Evolutionary conservation across 2,797 vertebrate species (phyloP).

Genomic region (Cichlasoma orientale): DNA sequence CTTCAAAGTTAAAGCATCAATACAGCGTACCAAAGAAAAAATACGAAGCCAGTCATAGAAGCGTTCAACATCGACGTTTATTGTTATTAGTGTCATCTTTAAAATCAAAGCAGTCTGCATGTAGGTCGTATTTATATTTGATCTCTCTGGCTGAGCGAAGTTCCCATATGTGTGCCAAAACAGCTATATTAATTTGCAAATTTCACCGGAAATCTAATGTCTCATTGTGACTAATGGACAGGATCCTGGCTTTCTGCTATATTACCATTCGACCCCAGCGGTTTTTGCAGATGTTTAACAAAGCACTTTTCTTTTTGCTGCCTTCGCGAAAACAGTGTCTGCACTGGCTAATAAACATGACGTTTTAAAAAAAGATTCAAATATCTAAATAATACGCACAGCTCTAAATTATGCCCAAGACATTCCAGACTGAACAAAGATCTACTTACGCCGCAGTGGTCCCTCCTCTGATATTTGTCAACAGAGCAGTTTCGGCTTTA

Average conservation of each 20-base stretch:
- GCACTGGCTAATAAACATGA: rapidly evolving
- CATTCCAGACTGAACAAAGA: slow-evolving; percentile 56
- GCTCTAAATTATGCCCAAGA: neutral
- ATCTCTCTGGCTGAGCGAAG: too few relatives aligned
- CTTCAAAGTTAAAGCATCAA: slow-evolving; percentile 30
- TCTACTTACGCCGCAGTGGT: slow-evolving; percentile 70
- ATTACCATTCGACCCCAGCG: slow-evolving; percentile 51
- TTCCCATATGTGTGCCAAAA: neutral
- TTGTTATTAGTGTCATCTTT: neutral
- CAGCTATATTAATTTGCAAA: slow-evolving; percentile 1
- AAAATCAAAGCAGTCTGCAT: neutral
- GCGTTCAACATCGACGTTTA: neutral
- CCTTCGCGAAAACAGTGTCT: neutral
- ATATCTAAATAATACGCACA: neutral
- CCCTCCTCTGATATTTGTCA: slow-evolving; percentile 75
- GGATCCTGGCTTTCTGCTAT: slow-evolving; percentile 3
- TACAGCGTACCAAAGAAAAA: neutral
- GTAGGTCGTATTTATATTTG: neutral
- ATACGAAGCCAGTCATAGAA: neutral
- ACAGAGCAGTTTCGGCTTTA: slow-evolving; percentile 23
- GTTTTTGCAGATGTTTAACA: slow-evolving; percentile 68
- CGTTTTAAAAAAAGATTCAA: rapidly evolving
- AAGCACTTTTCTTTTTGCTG: neutral
- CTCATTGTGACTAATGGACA: neutral
- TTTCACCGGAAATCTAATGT: neutral